phyloP scores from a whole-genome alignment of 2,888 invertebrate species.

The Noctua fimbriata region DNA sequence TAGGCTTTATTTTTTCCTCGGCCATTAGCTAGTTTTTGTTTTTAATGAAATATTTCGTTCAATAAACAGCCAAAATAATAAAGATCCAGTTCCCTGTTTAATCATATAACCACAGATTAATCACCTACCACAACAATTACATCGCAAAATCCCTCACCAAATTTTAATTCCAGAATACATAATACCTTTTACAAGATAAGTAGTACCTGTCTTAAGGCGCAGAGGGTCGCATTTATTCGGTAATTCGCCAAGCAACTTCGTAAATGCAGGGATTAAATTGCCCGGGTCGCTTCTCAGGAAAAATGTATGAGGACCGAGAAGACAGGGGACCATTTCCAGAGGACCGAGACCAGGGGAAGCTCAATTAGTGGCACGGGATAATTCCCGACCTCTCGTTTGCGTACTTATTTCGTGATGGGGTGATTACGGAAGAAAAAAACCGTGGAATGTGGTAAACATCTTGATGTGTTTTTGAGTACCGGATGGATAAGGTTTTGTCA shows the following conservation, averaged over 20 bases:
- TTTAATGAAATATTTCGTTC: neutral
- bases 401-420: constrained; percentile 64
- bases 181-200: constrained; percentile 67
- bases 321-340: constrained; percentile 42
- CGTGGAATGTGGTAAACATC: constrained; percentile 49
- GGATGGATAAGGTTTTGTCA: constrained; percentile 18
- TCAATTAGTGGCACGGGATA: constrained; percentile 72
- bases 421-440: constrained; percentile 62
- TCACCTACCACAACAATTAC: constrained; percentile 38
- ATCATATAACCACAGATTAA: constrained; percentile 29
- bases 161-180: constrained; percentile 64
- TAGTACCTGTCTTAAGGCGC: constrained; percentile 67
- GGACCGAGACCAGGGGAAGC: constrained; percentile 46
- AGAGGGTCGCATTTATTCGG: constrained; percentile 72
- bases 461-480: constrained; percentile 58
- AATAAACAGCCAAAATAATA: neutral
- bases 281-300: constrained; percentile 72
- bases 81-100: neutral
- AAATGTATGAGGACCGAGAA: constrained; percentile 73
- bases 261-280: constrained; percentile 77
- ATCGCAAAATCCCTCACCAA: constrained; percentile 48
- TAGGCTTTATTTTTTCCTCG: neutral
- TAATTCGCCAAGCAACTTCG: constrained; percentile 70
- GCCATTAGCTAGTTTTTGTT: neutral
- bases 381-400: constrained; percentile 69